Conservation (phyloP, 2,113 vertebrate species). For the Dasyurus viverrinus region DNA sequence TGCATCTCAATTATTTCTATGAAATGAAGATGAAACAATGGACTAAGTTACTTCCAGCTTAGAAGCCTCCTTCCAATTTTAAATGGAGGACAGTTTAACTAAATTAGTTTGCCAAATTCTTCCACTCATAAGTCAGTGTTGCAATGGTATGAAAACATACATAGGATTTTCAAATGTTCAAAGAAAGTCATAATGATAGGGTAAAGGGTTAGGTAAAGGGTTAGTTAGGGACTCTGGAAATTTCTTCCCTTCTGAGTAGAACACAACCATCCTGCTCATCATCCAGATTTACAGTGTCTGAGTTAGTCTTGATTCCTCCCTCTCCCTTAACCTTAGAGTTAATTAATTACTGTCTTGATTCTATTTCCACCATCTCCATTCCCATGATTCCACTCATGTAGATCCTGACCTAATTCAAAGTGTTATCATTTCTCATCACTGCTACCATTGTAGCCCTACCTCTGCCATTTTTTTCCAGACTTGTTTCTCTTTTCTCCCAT, state of each 20-base stretch:
- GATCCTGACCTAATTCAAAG: not conserved
- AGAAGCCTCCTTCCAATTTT: not conserved
- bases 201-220: not conserved
- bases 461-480: not conserved
- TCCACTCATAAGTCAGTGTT: not conserved
- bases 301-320: not conserved
- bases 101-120: not conserved
- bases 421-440: not conserved
- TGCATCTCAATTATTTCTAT: not conserved
- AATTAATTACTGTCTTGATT: not conserved
- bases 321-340: not conserved
- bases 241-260: not conserved
- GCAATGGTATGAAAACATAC: not conserved
- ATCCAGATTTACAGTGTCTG: not conserved
- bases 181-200: not conserved
- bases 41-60: not conserved
- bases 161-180: not conserved
- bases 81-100: not conserved
- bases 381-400: not conserved
- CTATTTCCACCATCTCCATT: not conserved
- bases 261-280: not conserved
- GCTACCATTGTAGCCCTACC: not conserved
- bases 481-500: not conserved
- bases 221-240: not conserved
- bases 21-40: not conserved